phyloP scores from a whole-genome alignment of 1,140 invertebrate genomes.

The Pectinophora gossypiella region DNA sequence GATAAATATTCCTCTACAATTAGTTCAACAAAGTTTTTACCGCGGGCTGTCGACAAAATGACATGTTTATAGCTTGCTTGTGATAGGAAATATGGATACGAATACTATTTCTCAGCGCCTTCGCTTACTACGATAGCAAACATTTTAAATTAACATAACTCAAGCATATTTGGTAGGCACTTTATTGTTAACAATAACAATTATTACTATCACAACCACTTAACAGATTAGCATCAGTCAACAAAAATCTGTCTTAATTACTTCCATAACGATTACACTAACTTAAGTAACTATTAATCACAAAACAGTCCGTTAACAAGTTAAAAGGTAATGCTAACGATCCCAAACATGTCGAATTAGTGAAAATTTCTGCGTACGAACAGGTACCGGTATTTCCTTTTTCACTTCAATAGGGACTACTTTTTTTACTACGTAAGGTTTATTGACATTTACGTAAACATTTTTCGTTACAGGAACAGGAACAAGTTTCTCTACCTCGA shows the following conservation, averaged over 20 bases:
- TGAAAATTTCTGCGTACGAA: conserved; percentile 23
- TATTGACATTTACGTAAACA: conserved; percentile 21
- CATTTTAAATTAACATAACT: too few relatives aligned
- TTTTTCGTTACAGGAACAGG: conserved; percentile 20
- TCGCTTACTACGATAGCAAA: too few relatives aligned
- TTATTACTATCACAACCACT: not conserved
- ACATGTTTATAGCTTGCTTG: too few relatives aligned
- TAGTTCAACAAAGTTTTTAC: not conserved
- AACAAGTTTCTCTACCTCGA: conserved; percentile 23
- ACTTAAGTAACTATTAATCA: too few relatives aligned
- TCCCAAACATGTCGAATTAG: conserved; percentile 33
- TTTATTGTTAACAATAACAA: not conserved
- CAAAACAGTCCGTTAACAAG: too few relatives aligned
- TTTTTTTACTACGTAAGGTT: conserved; percentile 22
- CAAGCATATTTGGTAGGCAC: not conserved
- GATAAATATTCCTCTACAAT: not conserved
- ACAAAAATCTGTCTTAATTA: not conserved
- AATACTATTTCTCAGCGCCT: too few relatives aligned
- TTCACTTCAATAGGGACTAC: conserved; percentile 21
- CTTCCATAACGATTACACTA: too few relatives aligned
- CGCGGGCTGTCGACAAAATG: not conserved
- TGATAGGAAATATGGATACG: too few relatives aligned
- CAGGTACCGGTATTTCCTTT: conserved; percentile 21
- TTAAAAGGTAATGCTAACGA: conserved; percentile 18
- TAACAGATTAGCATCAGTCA: not conserved